Conservation (phyloP, 1,140 invertebrate species). For the Harlomillsia oculata region DNA sequence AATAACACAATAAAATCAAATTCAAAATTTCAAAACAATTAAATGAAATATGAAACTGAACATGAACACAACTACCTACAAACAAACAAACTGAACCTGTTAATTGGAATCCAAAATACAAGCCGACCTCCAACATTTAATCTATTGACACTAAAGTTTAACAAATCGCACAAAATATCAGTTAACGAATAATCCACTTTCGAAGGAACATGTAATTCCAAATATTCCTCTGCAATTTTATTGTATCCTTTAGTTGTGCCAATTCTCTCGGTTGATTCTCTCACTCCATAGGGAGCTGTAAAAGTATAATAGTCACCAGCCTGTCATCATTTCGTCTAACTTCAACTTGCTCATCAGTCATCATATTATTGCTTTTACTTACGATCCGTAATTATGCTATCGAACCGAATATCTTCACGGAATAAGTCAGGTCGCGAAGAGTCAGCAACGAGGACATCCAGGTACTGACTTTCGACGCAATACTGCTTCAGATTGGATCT, state of each 20-base stretch:
- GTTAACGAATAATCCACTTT: slow-evolving; percentile 75
- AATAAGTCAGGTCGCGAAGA: slow-evolving; percentile 73
- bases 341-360: background rate
- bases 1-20: slow-evolving; percentile 35
- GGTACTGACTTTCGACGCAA: slow-evolving; percentile 57
- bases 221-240: slow-evolving; percentile 52
- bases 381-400: slow-evolving; percentile 92
- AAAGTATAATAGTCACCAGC: slow-evolving; percentile 36
- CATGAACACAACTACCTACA: background rate
- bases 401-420: slow-evolving; percentile 57
- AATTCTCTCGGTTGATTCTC: slow-evolving; percentile 78
- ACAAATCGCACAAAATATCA: slow-evolving; percentile 70
- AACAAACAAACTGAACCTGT: slow-evolving; percentile 47
- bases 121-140: slow-evolving; percentile 64
- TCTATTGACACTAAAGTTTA: slow-evolving; percentile 68
- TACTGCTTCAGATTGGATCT: slow-evolving; percentile 78
- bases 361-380: slow-evolving; percentile 43
- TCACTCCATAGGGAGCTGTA: slow-evolving; percentile 87
- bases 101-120: slow-evolving; percentile 86
- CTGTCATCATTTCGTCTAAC: slow-evolving; percentile 15
- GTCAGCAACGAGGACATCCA: slow-evolving; percentile 84
- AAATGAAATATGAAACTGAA: too few species aligned
- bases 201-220: slow-evolving; percentile 64
- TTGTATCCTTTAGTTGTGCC: slow-evolving; percentile 49
- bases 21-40: slow-evolving; percentile 18